Evolutionary conservation across 2,888 invertebrate species (phyloP).

Genomic region (Mesoligia furuncula): DNA sequence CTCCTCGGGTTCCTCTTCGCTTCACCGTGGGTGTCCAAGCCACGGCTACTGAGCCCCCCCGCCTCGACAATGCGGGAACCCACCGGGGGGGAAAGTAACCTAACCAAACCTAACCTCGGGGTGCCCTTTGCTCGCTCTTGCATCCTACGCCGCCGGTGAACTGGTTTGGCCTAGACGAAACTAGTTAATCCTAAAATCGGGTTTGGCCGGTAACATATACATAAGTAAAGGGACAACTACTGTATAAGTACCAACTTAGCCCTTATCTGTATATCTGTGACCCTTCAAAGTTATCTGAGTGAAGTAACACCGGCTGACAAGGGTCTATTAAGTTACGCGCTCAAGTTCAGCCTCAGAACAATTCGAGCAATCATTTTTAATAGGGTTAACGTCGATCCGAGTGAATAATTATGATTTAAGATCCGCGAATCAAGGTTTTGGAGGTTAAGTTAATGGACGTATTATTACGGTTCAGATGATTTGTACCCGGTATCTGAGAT

Average conservation of each 20-base stretch:
- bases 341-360: constrained; percentile 59
- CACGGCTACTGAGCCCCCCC: too few relatives aligned
- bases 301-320: constrained; percentile 64
- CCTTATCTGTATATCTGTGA: constrained; percentile 59
- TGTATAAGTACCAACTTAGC: constrained; percentile 49
- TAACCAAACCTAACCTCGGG: too few relatives aligned
- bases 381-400: constrained; percentile 58
- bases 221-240: constrained; percentile 38
- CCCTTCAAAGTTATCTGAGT: constrained; percentile 63
- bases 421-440: constrained; percentile 32
- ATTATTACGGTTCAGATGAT: constrained; percentile 8
- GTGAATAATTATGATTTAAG: constrained; percentile 60
- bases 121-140: too few relatives aligned
- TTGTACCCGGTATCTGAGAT: not conserved
- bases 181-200: too few relatives aligned
- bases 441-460: not conserved
- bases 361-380: constrained; percentile 66
- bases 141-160: too few relatives aligned
- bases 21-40: too few relatives aligned
- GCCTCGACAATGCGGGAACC: too few relatives aligned
- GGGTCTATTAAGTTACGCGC: constrained; percentile 66
- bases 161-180: too few relatives aligned
- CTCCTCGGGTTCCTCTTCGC: too few relatives aligned
- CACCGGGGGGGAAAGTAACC: too few relatives aligned
- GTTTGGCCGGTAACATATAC: too few relatives aligned